A percentile compares a stretch with the other conserved stretches of the same genome.
Evolutionary conservation across 2,797 vertebrate species (phyloP).

Genomic region (Peromyscus attwateri): DNA sequence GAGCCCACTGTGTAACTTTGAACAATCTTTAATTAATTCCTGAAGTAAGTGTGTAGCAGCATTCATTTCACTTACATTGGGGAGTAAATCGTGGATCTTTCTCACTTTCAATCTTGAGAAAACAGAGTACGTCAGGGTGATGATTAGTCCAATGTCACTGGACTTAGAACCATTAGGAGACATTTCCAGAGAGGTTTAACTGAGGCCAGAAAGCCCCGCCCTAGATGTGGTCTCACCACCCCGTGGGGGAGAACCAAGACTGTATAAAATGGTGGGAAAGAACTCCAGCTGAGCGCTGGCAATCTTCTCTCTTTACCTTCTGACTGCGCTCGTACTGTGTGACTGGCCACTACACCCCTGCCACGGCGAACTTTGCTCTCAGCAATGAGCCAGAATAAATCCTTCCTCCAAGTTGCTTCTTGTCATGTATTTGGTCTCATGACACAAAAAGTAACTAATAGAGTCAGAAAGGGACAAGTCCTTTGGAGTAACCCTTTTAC

Average conservation of each 20-base stretch:
- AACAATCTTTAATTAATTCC: background rate
- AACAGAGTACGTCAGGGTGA: background rate
- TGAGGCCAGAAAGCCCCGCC: background rate
- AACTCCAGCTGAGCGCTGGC: background rate
- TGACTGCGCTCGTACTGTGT: too few relatives aligned
- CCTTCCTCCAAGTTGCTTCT: background rate
- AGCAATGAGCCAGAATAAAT: background rate
- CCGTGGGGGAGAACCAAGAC: background rate
- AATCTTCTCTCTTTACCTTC: accelerated
- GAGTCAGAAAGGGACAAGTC: background rate
- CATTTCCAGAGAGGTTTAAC: background rate
- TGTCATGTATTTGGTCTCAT: background rate
- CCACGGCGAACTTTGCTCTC: background rate
- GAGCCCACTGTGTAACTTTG: background rate
- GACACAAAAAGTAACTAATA: background rate
- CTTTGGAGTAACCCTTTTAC: background rate
- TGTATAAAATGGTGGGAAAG: background rate
- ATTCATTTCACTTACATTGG: background rate
- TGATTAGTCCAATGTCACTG: background rate
- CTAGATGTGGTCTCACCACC: background rate
- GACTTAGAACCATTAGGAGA: background rate
- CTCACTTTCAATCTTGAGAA: background rate
- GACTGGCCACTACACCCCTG: too few relatives aligned
- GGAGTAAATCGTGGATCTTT: background rate
- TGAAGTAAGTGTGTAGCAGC: background rate